A percentile compares a stretch with the other conserved stretches of the same genome.
Evolutionary conservation across 2,888 invertebrate genomes (phyloP).

Genomic region (Lasioglossum pauxillum): DNA sequence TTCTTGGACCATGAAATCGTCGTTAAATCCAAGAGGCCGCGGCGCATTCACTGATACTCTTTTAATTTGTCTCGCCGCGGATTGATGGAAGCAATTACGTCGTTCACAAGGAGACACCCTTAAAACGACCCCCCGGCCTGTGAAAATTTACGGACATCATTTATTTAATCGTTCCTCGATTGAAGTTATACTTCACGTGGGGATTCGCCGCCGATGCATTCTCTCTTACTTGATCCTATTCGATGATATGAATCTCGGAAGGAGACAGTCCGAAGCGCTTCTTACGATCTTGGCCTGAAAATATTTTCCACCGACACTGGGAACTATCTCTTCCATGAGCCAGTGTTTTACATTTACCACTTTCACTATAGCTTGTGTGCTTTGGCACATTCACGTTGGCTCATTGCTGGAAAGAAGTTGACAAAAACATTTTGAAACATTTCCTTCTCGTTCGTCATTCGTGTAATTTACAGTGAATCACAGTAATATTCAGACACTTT

Average conservation of each 20-base stretch:
- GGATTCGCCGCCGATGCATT: slow-evolving; percentile 47
- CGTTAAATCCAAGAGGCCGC: slow-evolving; percentile 62
- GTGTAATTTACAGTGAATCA: background rate
- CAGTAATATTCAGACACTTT: too few species aligned
- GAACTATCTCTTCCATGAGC: background rate
- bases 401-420: background rate
- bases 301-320: background rate
- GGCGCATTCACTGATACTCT: slow-evolving; percentile 68
- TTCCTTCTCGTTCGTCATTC: background rate
- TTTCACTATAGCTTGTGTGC: background rate
- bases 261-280: background rate
- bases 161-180: slow-evolving; percentile 79
- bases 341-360: background rate
- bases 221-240: slow-evolving; percentile 36
- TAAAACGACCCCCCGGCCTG: slow-evolving; percentile 71
- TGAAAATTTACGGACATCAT: slow-evolving; percentile 80
- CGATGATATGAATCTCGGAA: slow-evolving; percentile 36
- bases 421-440: background rate
- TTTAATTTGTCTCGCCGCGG: slow-evolving; percentile 79
- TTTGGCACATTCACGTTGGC: background rate
- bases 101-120: slow-evolving; percentile 70
- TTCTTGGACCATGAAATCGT: slow-evolving; percentile 65
- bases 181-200: slow-evolving; percentile 76
- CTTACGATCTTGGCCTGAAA: background rate
- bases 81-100: slow-evolving; percentile 82